Percentiles rank a stretch among this genome's conserved stretches.
Conservation (phyloP, 2,113 vertebrate species). For the Deroptyus accipitrinus region DNA sequence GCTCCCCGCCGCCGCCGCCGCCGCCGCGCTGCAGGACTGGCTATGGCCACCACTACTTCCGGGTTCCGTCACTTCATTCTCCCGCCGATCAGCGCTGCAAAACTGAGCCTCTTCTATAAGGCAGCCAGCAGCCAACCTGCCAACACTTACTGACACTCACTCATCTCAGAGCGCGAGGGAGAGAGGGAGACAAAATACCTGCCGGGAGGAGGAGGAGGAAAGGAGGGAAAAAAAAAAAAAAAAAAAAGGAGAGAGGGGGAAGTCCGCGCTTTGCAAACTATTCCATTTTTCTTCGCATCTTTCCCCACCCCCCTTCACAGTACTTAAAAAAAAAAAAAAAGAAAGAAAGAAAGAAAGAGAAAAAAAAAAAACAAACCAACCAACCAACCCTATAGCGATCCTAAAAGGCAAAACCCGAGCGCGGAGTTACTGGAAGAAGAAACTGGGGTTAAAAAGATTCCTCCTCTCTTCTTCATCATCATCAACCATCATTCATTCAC, state of each 20-base stretch:
- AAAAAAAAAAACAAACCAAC: background rate
- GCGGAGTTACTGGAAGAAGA: conserved; percentile 87
- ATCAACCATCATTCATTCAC: conserved; percentile 99
- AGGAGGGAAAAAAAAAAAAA: background rate
- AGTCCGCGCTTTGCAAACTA: conserved; percentile 84
- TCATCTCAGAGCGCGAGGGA: conserved; percentile 90
- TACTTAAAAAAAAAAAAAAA: conserved; percentile 68
- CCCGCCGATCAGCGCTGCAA: conserved; percentile 96
- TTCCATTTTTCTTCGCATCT: conserved; percentile 82
- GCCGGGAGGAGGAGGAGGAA: conserved; percentile 40
- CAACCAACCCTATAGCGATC: conserved; percentile 77
- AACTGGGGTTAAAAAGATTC: conserved; percentile 94
- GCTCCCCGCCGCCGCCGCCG: conserved; percentile 83
- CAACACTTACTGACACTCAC: conserved; percentile 98
- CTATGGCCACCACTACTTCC: conserved; percentile 98
- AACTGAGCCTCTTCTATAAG: conserved; percentile 95
- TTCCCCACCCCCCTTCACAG: conserved; percentile 61
- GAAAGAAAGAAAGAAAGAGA: background rate
- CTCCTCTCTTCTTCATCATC: conserved; percentile 96
- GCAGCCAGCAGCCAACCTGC: conserved; percentile 98
- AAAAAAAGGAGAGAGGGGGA: conserved; percentile 76
- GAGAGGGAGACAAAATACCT: conserved; percentile 87
- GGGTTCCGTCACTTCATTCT: conserved; percentile 99
- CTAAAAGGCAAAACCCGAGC: conserved; percentile 87
- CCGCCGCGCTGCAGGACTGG: conserved; percentile 90